Conservation (phyloP, 2,888 invertebrate genomes). For the Cacoxenus indagator region DNA sequence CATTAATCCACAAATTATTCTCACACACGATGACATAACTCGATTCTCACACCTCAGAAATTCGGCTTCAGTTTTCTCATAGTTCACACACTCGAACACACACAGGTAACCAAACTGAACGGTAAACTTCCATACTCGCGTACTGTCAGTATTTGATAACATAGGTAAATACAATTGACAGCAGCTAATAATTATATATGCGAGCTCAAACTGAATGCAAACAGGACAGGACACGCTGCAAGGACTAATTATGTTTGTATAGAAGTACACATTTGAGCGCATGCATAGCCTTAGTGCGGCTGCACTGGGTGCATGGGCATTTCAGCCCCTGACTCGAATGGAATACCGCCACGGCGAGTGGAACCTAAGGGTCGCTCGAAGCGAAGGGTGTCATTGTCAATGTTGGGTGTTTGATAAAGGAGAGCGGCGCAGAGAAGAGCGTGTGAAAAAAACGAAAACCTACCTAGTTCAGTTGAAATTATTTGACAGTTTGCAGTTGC, state of each 20-base stretch:
- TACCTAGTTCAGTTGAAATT: no score
- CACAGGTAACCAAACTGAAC: background rate
- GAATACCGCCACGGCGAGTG: background rate
- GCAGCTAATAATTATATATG: constrained; percentile 58
- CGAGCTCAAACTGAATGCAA: background rate
- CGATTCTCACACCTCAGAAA: constrained; percentile 11
- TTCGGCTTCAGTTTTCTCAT: background rate
- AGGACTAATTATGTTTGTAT: constrained; percentile 11
- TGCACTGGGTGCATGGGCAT: constrained; percentile 46
- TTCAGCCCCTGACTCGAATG: constrained; percentile 2
- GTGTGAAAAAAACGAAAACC: constrained; percentile 15
- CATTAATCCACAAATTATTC: background rate
- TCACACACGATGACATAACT: background rate
- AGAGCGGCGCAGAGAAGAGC: background rate
- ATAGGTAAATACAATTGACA: constrained; percentile 49
- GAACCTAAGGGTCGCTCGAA: background rate
- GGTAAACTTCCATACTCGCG: background rate
- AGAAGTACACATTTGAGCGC: constrained; percentile 8
- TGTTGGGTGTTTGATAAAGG: background rate
- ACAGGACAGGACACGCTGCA: constrained; percentile 1
- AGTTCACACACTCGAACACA: background rate
- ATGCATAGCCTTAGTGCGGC: constrained; percentile 5
- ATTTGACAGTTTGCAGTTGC: background rate
- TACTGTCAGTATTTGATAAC: background rate
- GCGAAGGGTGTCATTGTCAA: background rate